Base-by-base conservation (phyloP, 2,113 vertebrate species). In the Condylura cristata region DNA sequence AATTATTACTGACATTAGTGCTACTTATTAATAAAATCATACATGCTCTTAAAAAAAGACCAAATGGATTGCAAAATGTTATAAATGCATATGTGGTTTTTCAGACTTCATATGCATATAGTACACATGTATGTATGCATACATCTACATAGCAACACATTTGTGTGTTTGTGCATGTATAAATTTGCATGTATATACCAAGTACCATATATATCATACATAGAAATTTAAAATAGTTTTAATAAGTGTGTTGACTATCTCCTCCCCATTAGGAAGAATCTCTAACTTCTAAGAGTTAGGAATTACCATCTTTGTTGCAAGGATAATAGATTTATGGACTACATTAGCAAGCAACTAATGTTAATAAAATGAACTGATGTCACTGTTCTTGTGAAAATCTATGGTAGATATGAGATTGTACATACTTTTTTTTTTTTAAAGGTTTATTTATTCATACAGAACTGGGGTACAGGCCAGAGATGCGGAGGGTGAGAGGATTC, bases 11-110 rank as follows among this genome's bases (percentile, higher is more conserved):
- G 97, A 97, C 98, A 97, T 96, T 98, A 96, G 66, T 96, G 91
- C 56, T 98, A 98, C 98, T 98, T 98, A 98, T 98, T 98, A 98
- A 98, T 98, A 98, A 98, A 98, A 96, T 91, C 76, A 96, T 89
- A 91, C 26, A 6, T 48, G 86, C 6, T 92, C 87, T 97, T 51
- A 17, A 51, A 51, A 51, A 51, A 51, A 51, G 48, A 51, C 48
- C 48, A 51, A 51, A 51, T 51, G 92, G 71, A 48, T 44, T 88
- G 14, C 8, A 94, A 91, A 78, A 32, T 86, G 13, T 22, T 41
- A 2, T 72, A 61, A 74, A 89, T 34, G 2, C 11, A 68, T 22
- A 68, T 7, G n/a, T 60, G n/a, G 10, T 60, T 89, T 66, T 75
- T 4, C 58, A 53, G 34, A 7, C 56, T n/a, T n/a, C n/a, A 46